Conservation (phyloP, 2,888 invertebrate genomes). For the Pardosa pseudoannulata region DNA sequence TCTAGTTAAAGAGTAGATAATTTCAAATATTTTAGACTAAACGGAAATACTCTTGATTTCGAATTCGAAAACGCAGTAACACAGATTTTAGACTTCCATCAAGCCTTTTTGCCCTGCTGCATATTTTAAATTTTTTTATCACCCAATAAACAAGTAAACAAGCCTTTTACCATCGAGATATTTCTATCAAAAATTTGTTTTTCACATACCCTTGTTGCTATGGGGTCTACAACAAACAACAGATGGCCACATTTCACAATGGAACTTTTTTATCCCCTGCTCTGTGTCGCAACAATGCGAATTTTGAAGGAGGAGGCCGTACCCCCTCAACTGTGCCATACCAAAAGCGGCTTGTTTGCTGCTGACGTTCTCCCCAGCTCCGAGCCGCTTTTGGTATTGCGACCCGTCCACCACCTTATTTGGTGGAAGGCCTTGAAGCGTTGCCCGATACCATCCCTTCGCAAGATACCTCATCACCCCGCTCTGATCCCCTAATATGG, state of each 20-base stretch:
- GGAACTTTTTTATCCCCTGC: background rate
- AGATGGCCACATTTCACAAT: constrained; percentile 23
- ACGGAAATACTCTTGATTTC: no score
- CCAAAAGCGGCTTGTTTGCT: constrained; percentile 16
- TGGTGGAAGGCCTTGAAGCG: constrained; percentile 46
- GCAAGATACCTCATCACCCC: constrained; percentile 21
- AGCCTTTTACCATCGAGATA: background rate
- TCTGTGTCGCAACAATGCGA: constrained; percentile 20
- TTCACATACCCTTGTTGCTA: constrained; percentile 32
- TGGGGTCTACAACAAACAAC: constrained; percentile 22
- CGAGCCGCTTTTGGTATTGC: constrained; percentile 60
- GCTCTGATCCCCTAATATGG: constrained; percentile 42
- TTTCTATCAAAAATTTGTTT: background rate
- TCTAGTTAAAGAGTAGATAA: no score
- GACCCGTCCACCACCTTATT: constrained; percentile 46
- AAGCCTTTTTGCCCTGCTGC: background rate
- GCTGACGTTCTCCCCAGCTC: background rate
- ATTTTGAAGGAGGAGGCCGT: constrained; percentile 5
- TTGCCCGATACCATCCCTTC: constrained; percentile 40
- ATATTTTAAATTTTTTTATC: background rate
- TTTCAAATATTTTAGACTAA: no score
- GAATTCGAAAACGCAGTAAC: no score
- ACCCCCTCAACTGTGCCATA: background rate
- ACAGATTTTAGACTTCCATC: no score
- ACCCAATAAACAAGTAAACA: background rate